Evolutionary conservation across 1,140 invertebrate genomes (phyloP).

Genomic region (Ceratitis capitata): DNA sequence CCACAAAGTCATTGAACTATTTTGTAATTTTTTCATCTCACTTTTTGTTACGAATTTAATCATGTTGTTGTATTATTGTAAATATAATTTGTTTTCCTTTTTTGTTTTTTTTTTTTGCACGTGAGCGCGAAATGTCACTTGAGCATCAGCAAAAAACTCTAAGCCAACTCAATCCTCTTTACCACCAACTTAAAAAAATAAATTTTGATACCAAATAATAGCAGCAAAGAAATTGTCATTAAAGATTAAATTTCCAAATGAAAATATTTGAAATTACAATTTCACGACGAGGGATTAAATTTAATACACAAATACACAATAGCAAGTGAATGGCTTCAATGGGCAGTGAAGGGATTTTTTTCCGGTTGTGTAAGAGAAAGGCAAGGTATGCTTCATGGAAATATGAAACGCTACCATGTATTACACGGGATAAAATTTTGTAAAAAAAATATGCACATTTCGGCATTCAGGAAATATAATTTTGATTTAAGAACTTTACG

Average conservation of each 20-base stretch:
- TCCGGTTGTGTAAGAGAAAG: background rate
- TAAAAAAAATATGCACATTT: too few species aligned
- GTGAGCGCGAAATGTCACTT: background rate
- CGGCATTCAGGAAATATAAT: too few species aligned
- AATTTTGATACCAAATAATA: background rate
- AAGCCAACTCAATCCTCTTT: background rate
- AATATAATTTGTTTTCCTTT: too few species aligned
- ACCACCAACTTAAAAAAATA: background rate
- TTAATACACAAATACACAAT: background rate
- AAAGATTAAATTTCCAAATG: conserved; percentile 34
- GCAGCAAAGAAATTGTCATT: background rate
- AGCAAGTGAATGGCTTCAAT: background rate
- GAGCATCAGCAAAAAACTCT: background rate
- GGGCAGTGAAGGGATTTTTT: background rate
- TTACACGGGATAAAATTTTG: background rate
- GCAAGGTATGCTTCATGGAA: background rate
- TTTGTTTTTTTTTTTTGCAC: too few species aligned
- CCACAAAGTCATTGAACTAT: background rate
- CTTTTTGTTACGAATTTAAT: background rate
- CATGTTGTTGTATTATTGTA: background rate
- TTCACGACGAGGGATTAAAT: conserved; percentile 2
- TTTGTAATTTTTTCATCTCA: background rate
- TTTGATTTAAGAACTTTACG: too few species aligned
- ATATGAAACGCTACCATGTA: background rate
- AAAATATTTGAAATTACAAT: background rate